Evolutionary conservation across 2,888 invertebrate genomes (phyloP).

Genomic region (Dicyrtoma fusca): DNA sequence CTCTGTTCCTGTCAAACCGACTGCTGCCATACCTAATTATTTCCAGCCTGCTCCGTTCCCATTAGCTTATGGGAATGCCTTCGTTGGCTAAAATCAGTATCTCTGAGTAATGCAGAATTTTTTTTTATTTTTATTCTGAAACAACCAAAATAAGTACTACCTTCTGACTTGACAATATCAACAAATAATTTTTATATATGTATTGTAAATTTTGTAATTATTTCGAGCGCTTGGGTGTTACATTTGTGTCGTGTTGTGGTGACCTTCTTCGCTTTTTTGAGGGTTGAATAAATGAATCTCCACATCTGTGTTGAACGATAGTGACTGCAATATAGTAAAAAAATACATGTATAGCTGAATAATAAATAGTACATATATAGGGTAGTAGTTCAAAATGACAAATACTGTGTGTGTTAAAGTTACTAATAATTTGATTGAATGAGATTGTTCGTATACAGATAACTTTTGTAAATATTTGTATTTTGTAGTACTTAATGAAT

Average conservation of each 20-base stretch:
- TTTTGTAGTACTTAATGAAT: slow-evolving; percentile 9
- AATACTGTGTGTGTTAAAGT: not conserved
- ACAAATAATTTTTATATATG: slow-evolving; percentile 20
- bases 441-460: too few species aligned
- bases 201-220: slow-evolving; percentile 28
- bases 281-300: slow-evolving; percentile 44
- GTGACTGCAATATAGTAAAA: slow-evolving; percentile 31
- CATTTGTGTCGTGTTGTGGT: slow-evolving; percentile 22
- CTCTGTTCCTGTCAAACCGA: slow-evolving; percentile 74
- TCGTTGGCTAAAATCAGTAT: slow-evolving; percentile 48
- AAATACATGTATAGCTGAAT: slow-evolving; percentile 8
- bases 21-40: slow-evolving; percentile 60
- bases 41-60: slow-evolving; percentile 53
- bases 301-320: slow-evolving; percentile 44
- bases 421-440: too few species aligned
- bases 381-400: slow-evolving; percentile 12
- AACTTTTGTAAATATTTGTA: slow-evolving; percentile 1
- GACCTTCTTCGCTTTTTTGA: slow-evolving; percentile 31
- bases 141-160: slow-evolving; percentile 22
- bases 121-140: slow-evolving; percentile 25
- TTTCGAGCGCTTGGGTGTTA: slow-evolving; percentile 12
- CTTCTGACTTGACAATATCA: slow-evolving; percentile 29
- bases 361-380: not conserved
- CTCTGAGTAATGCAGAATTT: slow-evolving; percentile 27
- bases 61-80: slow-evolving; percentile 39